phyloP scores from a whole-genome alignment of 2,888 invertebrate species.

The Crematogaster levior region DNA sequence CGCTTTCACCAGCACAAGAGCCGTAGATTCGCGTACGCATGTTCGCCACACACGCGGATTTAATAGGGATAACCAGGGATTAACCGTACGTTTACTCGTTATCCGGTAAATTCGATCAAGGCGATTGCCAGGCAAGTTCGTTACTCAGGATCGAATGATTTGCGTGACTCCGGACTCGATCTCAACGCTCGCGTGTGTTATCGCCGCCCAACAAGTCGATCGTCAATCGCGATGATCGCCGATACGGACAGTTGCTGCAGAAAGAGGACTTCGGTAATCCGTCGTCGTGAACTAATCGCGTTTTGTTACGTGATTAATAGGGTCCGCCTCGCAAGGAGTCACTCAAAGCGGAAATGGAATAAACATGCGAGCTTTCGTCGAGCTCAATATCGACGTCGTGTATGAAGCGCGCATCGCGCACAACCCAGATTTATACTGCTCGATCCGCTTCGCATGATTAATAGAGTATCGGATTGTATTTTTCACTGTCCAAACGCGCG shows the following conservation, averaged over 20 bases:
- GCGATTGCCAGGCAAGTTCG: conserved; percentile 73
- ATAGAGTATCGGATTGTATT: conserved; percentile 48
- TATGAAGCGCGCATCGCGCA: not conserved
- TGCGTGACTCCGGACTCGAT: conserved; percentile 65
- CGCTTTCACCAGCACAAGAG: not conserved
- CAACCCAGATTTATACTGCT: conserved; percentile 39
- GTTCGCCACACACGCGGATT: conserved; percentile 44
- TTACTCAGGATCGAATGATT: conserved; percentile 71
- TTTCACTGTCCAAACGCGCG: conserved; percentile 35
- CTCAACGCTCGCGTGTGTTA: conserved; percentile 7
- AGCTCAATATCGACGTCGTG: conserved; percentile 24
- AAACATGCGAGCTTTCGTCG: conserved; percentile 31
- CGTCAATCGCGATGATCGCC: conserved; percentile 14
- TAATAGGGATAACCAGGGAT: conserved; percentile 58
- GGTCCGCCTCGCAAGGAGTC: conserved; percentile 17
- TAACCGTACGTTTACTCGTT: conserved; percentile 72
- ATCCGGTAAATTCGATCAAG: conserved; percentile 75
- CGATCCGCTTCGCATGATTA: conserved; percentile 48
- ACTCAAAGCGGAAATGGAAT: conserved; percentile 18
- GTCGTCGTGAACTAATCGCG: conserved; percentile 47
- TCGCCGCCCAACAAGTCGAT: conserved; percentile 9
- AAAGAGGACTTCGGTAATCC: conserved; percentile 23
- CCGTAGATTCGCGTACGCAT: conserved; percentile 1
- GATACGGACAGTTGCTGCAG: conserved; percentile 4
- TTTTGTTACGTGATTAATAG: conserved; percentile 28